A percentile compares a stretch with the other conserved stretches of the same genome.
Evolutionary conservation across 2,888 invertebrate genomes (phyloP).

Genomic region (Amblyjoppa fuscipennis): DNA sequence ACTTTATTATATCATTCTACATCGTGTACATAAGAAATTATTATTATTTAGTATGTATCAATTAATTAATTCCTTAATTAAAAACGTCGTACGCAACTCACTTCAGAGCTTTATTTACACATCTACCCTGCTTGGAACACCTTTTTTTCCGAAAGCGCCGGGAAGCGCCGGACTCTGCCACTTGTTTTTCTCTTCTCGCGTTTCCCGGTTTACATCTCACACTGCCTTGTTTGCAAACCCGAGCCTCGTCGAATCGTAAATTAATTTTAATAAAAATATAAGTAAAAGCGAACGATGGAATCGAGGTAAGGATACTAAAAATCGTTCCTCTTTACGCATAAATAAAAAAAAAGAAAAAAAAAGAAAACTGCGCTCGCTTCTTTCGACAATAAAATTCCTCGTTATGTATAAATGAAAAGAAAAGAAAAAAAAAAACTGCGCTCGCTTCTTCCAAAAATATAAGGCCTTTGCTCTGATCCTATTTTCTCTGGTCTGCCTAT

Average conservation of each 20-base stretch:
- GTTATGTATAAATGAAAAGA: not conserved
- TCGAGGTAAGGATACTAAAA: conserved; percentile 52
- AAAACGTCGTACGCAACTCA: conserved; percentile 82
- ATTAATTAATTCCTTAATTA: conserved; percentile 82
- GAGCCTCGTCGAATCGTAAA: conserved; percentile 37
- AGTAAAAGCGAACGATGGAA: conserved; percentile 22
- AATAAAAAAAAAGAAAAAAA: conserved; percentile 16
- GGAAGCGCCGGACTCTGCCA: conserved; percentile 12
- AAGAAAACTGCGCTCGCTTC: not conserved
- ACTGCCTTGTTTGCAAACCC: conserved; percentile 50
- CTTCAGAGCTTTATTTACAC: conserved; percentile 83
- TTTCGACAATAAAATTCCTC: not conserved
- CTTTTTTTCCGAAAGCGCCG: conserved; percentile 53
- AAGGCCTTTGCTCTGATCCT: not conserved
- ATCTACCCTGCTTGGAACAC: conserved; percentile 79
- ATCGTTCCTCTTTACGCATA: conserved; percentile 12
- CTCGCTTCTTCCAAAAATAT: too few species aligned
- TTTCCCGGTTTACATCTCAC: conserved; percentile 36
- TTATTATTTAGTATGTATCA: conserved; percentile 83
- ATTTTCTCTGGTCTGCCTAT: conserved; percentile 2
- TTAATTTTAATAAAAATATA: conserved; percentile 2
- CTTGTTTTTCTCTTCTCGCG: conserved; percentile 46
- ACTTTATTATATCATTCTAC: conserved; percentile 78
- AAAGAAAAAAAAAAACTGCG: conserved; percentile 14
- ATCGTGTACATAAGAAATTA: conserved; percentile 79